phyloP scores from a whole-genome alignment of 2,797 vertebrate genomes.

The Selene dorsalis region DNA sequence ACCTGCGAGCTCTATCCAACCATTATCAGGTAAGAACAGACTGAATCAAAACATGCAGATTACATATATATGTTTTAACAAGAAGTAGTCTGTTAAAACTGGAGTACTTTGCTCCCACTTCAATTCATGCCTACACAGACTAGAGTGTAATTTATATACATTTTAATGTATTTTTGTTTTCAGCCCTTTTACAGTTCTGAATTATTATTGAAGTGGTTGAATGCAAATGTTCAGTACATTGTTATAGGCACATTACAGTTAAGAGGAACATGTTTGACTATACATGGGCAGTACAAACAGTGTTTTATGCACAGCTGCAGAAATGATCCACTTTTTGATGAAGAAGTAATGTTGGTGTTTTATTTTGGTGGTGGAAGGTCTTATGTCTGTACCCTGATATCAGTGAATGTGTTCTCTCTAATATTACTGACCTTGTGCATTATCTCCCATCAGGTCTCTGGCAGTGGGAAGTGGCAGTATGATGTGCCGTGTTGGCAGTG shows the following conservation, averaged over 20 bases:
- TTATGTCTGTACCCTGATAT: not conserved
- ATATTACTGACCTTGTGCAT: slow-evolving; percentile 1
- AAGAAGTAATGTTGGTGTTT: not conserved
- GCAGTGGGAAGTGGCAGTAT: slow-evolving; percentile 94
- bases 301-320: not conserved
- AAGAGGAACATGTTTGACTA: not conserved
- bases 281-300: not conserved
- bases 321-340: not conserved
- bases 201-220: not conserved
- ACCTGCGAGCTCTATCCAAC: slow-evolving; percentile 96
- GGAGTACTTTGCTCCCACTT: not conserved
- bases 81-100: not conserved
- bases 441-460: slow-evolving; percentile 84
- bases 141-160: not conserved
- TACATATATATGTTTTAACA: not conserved
- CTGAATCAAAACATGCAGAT: not conserved
- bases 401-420: not conserved
- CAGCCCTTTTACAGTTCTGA: not conserved
- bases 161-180: not conserved
- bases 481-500: slow-evolving; percentile 92
- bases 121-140: not conserved
- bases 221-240: not conserved
- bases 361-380: not conserved
- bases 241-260: not conserved
- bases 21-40: slow-evolving; percentile 85